These are phyloP conservation scores for Hydrotaea diabolus DNA, from an alignment of 2,888 invertebrate genomes.

Conservation along the genomic window DNA sequence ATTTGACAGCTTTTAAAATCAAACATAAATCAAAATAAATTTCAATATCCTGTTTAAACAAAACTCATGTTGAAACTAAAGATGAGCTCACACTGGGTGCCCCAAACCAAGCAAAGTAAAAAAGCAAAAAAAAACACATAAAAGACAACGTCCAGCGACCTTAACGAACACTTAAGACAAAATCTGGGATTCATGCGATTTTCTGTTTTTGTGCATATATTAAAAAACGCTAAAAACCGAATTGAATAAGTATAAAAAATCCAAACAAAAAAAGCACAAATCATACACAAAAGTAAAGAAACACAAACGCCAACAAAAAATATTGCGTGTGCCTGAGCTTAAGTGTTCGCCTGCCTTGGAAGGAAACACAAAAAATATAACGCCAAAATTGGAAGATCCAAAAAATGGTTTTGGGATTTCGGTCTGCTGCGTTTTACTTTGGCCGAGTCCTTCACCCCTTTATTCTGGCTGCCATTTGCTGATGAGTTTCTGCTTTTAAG, in stretches of 20 bases:
- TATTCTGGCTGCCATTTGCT: conserved; percentile 33
- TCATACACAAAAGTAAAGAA: conserved; percentile 2
- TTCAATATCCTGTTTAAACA: conserved; percentile 62
- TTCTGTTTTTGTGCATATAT: conserved; percentile 58
- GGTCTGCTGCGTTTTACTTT: neutral
- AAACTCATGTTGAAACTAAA: neutral
- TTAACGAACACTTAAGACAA: conserved; percentile 34
- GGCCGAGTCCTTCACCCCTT: conserved; percentile 27
- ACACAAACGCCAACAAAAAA: conserved; percentile 31
- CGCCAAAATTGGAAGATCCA: conserved; percentile 17
- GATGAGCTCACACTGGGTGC: neutral
- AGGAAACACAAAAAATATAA: neutral
- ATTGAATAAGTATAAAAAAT: conserved; percentile 24
- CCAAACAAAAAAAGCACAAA: conserved; percentile 15
- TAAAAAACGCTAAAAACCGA: conserved; percentile 33
- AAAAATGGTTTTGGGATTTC: conserved; percentile 38
- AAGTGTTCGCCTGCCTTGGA: conserved; percentile 10
- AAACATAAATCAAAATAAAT: conserved; percentile 64
- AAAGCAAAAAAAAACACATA: too few relatives aligned
- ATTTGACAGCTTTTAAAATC: conserved; percentile 64
- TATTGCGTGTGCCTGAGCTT: conserved; percentile 58
- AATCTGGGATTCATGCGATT: conserved; percentile 49
- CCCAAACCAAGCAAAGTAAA: neutral
- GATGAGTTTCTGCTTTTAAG: neutral
- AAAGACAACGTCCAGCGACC: neutral